phyloP scores from a whole-genome alignment of 2,888 invertebrate species.

The Dasypolia templi region DNA sequence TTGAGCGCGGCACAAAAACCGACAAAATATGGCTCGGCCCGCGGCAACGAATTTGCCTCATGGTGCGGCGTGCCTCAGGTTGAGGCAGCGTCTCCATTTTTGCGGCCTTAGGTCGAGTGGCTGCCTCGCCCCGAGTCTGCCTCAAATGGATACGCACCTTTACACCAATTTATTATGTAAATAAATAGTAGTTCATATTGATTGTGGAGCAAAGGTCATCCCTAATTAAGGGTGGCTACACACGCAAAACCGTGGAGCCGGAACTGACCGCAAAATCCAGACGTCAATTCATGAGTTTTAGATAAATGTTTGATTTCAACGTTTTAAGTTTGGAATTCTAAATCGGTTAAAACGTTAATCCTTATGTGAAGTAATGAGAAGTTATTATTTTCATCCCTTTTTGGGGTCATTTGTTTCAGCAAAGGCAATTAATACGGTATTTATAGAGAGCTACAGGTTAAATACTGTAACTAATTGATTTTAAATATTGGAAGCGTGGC shows the following conservation, averaged over 20 bases:
- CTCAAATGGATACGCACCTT: no score
- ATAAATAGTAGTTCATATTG: slow-evolving; percentile 56
- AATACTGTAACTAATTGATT: background rate
- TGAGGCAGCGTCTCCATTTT: no score
- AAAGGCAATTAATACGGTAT: slow-evolving; percentile 18
- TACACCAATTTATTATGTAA: slow-evolving; percentile 57
- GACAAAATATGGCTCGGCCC: no score
- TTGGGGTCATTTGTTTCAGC: slow-evolving; percentile 22
- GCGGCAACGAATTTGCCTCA: no score
- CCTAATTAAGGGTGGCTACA: slow-evolving; percentile 64
- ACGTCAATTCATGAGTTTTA: slow-evolving; percentile 56
- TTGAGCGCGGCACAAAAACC: no score
- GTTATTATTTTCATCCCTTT: slow-evolving; percentile 43
- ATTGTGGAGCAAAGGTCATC: slow-evolving; percentile 55
- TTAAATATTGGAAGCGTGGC: no score
- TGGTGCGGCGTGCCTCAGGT: no score
- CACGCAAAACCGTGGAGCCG: slow-evolving; percentile 53
- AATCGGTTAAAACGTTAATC: slow-evolving; percentile 41
- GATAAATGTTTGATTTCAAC: slow-evolving; percentile 57
- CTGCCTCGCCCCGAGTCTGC: no score
- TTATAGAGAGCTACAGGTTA: background rate
- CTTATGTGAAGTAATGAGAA: slow-evolving; percentile 30
- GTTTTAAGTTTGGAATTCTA: slow-evolving; percentile 44
- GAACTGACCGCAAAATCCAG: slow-evolving; percentile 54
- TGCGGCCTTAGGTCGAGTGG: no score